Evolutionary conservation across 2,888 invertebrate species (phyloP), one percentile per base, ranked within the genome.

Genomic region (Drosophila paranaensis): DNA sequence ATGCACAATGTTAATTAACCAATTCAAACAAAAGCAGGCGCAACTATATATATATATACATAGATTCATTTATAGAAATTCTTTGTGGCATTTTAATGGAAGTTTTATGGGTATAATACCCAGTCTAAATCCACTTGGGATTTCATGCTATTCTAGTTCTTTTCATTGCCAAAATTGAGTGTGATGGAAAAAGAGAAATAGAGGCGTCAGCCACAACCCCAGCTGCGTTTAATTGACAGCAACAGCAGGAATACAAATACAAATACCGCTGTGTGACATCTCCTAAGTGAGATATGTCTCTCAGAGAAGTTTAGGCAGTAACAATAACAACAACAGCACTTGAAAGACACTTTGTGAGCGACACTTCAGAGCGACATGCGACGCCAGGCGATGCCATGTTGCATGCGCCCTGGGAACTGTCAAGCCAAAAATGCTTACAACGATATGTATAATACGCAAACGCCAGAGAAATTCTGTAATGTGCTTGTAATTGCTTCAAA

Each of bases 241-340:
- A 76, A 56, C 72, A 60, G 42, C 73, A 62, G 64, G 43, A 46
- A 77, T 51, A 45, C 45, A 70, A 46, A 77, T 51, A 45, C 45
- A 70, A 63, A 70, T 56, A 60, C 20, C 73, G 16, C 48, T 60
- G 57, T 57, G 57, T 54, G 54, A 54, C 40, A 54, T 54, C 30
- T 57, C 65, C 61, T 71, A 77, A 77, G 77, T 77, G 77, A 73
- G 69, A 60, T 74, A 53, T 77, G 62, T 62, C 46, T 61, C 46
- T 27, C 62, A 54, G 39, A 40, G 35, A 77, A 63, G 51, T 77
- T 77, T 63, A 60, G 58, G 46, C 51, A 62, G 61, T 61, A 74
- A 57, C 55, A 72, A 33, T 33, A 33, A 68, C 25, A 63, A 67
- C 48, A 62, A 63, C 27, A 54, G 8, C 71, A 75, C 75, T 83